Evolutionary conservation across 2,888 invertebrate species (phyloP).

Genomic region (Nephrocerus scutellatus): DNA sequence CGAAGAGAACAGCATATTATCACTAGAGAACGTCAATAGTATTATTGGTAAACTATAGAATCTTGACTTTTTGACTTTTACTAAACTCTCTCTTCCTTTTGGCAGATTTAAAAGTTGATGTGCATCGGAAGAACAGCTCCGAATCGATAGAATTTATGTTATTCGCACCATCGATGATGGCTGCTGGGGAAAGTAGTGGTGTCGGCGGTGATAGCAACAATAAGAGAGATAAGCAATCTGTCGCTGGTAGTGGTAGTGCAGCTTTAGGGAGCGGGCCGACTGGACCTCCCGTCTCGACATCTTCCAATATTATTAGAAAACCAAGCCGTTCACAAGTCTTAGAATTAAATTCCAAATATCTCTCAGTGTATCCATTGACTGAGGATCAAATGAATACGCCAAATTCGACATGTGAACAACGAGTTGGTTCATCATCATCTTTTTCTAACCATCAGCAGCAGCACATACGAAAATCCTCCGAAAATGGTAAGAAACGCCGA

Average conservation of each 20-base stretch:
- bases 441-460: conserved; percentile 22
- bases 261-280: conserved; percentile 1
- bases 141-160: conserved; percentile 74
- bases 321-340: conserved; percentile 7
- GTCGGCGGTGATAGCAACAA: too few relatives aligned
- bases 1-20: conserved; percentile 46
- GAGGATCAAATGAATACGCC: conserved; percentile 15
- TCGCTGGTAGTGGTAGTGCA: conserved; percentile 32
- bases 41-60: conserved; percentile 54
- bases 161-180: conserved; percentile 45
- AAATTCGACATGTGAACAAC: conserved; percentile 1
- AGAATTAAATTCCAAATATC: conserved; percentile 36
- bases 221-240: conserved; percentile 41
- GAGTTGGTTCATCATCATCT: conserved; percentile 16
- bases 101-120: conserved; percentile 83
- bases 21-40: conserved; percentile 55
- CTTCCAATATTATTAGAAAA: not conserved
- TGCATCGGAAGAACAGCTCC: conserved; percentile 85
- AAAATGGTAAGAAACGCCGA: conserved; percentile 35
- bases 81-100: not conserved
- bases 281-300: conserved; percentile 17
- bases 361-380: conserved; percentile 42
- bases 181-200: conserved; percentile 35
- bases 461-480: conserved; percentile 32
- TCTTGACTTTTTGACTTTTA: not conserved